Evolutionary conservation across 2,888 invertebrate species (phyloP).

Genomic region (Agelastica alni): DNA sequence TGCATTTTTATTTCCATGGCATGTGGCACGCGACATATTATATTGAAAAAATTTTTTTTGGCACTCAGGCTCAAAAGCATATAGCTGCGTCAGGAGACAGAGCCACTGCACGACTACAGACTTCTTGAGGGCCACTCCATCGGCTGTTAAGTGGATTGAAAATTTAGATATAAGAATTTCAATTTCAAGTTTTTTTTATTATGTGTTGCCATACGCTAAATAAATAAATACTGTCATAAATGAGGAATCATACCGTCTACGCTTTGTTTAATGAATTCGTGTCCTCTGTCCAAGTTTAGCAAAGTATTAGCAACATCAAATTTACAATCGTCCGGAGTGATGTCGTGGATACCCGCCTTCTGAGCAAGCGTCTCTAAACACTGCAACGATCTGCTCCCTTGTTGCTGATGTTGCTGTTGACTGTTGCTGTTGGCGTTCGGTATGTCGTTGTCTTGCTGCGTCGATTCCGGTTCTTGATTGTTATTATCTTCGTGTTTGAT

Average conservation of each 20-base stretch:
- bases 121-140: no score
- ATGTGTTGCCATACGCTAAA: no score
- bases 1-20: no score
- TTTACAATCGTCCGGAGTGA: slow-evolving; percentile 72
- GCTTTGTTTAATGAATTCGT: slow-evolving; percentile 48
- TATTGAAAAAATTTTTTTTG: no score
- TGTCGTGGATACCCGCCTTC: slow-evolving; percentile 66
- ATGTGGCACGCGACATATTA: no score
- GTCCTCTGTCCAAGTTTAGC: slow-evolving; percentile 65
- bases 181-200: no score
- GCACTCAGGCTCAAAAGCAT: no score
- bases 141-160: no score
- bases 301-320: slow-evolving; percentile 71
- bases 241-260: slow-evolving; percentile 36
- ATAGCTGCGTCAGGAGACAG: no score
- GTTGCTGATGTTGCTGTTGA: slow-evolving; percentile 30
- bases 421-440: slow-evolving; percentile 25
- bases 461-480: slow-evolving; percentile 52
- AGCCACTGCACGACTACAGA: no score
- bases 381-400: slow-evolving; percentile 62
- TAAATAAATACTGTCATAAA: no score
- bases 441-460: slow-evolving; percentile 44
- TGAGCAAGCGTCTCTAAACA: slow-evolving; percentile 74
- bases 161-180: no score
- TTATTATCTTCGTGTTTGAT: slow-evolving; percentile 46